These are phyloP conservation scores for Phylloscopus trochilus DNA, from an alignment of 2,113 vertebrate species.

Conservation along the genomic window DNA sequence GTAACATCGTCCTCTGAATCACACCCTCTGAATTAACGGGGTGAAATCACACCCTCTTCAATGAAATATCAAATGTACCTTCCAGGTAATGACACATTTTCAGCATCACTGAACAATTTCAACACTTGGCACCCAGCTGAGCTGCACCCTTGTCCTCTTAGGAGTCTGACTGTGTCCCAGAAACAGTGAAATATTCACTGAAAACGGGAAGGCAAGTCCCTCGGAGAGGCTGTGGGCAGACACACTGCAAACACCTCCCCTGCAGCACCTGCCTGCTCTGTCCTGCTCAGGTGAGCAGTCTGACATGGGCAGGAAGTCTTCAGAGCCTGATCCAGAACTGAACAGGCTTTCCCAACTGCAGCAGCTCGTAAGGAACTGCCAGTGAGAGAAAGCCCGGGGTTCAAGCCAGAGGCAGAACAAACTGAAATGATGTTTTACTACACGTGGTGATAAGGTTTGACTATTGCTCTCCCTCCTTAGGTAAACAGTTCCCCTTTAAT, in stretches of 20 bases:
- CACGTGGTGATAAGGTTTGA: background rate
- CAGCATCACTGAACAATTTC: background rate
- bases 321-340: background rate
- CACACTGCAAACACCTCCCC: background rate
- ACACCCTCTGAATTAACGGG: too few relatives aligned
- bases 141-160: background rate
- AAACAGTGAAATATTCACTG: background rate
- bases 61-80: background rate
- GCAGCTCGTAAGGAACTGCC: fast-evolving
- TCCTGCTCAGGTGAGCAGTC: background rate
- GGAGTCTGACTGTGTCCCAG: background rate
- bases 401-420: background rate
- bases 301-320: background rate
- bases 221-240: background rate
- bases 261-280: background rate
- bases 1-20: background rate
- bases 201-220: background rate
- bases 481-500: background rate
- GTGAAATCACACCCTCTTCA: background rate
- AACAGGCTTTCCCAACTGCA: background rate
- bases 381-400: fast-evolving
- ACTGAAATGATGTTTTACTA: background rate
- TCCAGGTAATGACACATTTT: background rate
- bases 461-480: background rate
- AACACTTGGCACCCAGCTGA: background rate